Evolutionary conservation across 2,113 vertebrate species (phyloP).

Genomic region (Gymnogyps californianus): DNA sequence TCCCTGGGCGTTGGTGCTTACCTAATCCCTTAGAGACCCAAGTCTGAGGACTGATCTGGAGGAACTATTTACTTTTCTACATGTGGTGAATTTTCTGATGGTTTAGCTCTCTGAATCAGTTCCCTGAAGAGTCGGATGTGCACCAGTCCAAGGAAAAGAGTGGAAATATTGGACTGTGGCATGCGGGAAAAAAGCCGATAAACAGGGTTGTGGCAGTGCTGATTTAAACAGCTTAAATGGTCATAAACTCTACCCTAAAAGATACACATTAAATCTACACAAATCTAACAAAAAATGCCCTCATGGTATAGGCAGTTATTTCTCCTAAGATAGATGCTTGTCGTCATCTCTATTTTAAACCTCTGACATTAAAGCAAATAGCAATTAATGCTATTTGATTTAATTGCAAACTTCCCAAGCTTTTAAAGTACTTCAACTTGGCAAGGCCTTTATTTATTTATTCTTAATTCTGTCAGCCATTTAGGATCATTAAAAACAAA

Average conservation of each 20-base stretch:
- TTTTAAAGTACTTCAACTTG: background rate
- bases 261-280: background rate
- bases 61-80: background rate
- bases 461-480: background rate
- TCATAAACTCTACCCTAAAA: background rate
- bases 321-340: background rate
- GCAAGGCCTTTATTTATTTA: background rate
- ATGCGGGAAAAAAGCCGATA: background rate
- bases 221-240: background rate
- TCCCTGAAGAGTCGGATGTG: background rate
- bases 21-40: background rate
- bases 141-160: background rate
- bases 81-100: background rate
- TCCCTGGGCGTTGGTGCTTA: background rate
- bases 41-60: background rate
- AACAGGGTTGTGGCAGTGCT: background rate
- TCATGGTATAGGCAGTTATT: background rate
- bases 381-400: background rate
- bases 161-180: background rate
- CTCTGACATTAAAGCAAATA: background rate
- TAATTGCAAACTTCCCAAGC: background rate
- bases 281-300: background rate
- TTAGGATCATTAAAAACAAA: background rate
- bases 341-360: background rate
- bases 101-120: background rate